Evolutionary conservation across 2,797 vertebrate genomes (phyloP), one percentile per base, ranked within the genome.

Genomic region (Acanthornis magna): DNA sequence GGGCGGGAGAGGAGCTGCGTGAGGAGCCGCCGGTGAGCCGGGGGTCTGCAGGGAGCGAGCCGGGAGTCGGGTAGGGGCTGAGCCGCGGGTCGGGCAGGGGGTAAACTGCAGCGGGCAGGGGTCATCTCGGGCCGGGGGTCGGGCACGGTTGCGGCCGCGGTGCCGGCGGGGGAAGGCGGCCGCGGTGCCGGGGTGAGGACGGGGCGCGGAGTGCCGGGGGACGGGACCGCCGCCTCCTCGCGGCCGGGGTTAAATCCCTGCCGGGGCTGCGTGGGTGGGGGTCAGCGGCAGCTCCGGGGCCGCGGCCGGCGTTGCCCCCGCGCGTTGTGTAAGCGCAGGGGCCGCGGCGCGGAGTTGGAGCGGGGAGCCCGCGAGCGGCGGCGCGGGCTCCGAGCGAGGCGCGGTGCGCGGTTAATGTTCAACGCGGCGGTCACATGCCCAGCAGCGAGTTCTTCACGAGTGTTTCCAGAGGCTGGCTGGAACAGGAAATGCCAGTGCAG

Each of bases 401-500:
- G 48, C 43, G 10, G 4, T 5, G 30, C 16, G 3, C 34, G 76
- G 93, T 94, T 91, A 85, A 92, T 85, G 62, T 82, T 88, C 94
- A 96, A 78, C 60, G 73, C 34, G 17, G 61, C 8, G 34, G 85
- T 45, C 81, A 9, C 50, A 40, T 36, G 85, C 62, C 86, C 63
- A 2, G 16, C 87, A 36, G 94, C n/a, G 27, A 34, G 84, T n/a
- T 38, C 22, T 21, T 14, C 57, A 13, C 79, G 66, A 53, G 83
- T 6, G 47, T 10, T 89, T 60, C 73, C 78, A 11, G 26, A 89
- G 71, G 3, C 47, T 62, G 38, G 8, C 70, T 66, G 21, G 89
- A 96, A 57, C 97, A 96, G 97, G 97, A 97, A 97, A 97, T 97
- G 80, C 96, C 83, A 2, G 95, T 57, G 16, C 96, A 97, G 96